Base-by-base conservation (phyloP, 2,888 invertebrate genomes). In the Drosophila ustulata region DNA sequence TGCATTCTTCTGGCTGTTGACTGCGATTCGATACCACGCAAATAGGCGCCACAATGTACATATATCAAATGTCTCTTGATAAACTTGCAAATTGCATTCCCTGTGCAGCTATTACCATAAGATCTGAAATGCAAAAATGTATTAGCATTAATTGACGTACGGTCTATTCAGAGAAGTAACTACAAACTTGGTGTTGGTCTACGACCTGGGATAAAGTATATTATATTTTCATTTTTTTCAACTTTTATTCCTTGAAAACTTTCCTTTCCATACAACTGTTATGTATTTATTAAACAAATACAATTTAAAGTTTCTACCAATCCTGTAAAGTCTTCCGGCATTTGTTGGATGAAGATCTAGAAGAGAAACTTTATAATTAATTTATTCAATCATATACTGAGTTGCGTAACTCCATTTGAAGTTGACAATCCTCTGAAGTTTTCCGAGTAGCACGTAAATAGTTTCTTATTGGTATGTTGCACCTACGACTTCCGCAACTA, bases 401-500 rank as follows among this genome's bases (percentile, higher is more conserved):
- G 43, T 41, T 41, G 28, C 34, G 18, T 41, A 41, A 41, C 13
- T 41, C 39, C 3, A 13, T 13, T 18, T 18, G 13, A 18, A 41
- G 18, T 41, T 51, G 41, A 43, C 51, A 51, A 37, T 43, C 32
- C 39, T 51, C 51, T 58, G 32, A 34, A 30, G 43, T 26, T 70
- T 49, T 49, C 51, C 63, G 57, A 55, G 51, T 34, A 26, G 41
- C 30, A 46, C 28, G 39, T 53, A 9, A 52, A n/a, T 25, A 32
- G 64, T 85, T 80, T 80, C 43, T 47, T 68, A 65, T 78, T 71
- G 65, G 50, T 66, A 62, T 66, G 72, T 69, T 67, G 71, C 81
- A 75, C 82, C 87, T 81, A 82, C 88, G 68, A 85, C 66, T 85
- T 88, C 88, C 86, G 83, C 86, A 61, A 41, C 62, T 61, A 41